A percentile compares a stretch with the other conserved stretches of the same genome.
Conservation (phyloP, 2,113 vertebrate species). For the Stegastes partitus region DNA sequence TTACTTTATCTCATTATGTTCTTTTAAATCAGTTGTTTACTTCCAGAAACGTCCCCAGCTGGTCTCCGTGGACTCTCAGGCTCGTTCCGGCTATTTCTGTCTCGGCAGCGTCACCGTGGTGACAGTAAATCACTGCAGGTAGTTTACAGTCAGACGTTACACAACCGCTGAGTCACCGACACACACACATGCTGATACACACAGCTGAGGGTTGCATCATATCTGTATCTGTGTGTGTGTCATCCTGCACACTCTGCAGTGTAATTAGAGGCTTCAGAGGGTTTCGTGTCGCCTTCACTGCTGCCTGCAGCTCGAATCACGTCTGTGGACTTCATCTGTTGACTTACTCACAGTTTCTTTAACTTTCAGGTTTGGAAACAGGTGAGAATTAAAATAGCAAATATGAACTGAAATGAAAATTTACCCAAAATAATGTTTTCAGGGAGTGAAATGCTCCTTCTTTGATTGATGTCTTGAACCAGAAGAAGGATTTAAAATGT, state of each 20-base stretch:
- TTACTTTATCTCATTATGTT: neutral
- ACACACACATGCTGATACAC: neutral
- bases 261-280: neutral
- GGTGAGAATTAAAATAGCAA: no score
- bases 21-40: neutral
- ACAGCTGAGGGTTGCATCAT: conserved; percentile 26
- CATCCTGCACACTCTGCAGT: neutral
- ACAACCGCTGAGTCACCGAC: conserved; percentile 13
- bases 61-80: neutral
- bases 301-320: neutral
- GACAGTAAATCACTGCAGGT: conserved; percentile 5
- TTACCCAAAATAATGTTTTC: no score
- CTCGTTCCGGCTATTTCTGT: neutral
- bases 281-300: neutral
- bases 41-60: neutral
- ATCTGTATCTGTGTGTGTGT: neutral
- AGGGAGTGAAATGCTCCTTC: no score
- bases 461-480: no score
- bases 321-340: no score
- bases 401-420: no score
- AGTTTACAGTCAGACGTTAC: conserved; percentile 7
- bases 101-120: neutral
- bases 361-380: no score
- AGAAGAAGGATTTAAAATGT: no score
- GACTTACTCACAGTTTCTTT: no score